These are phyloP conservation scores for Erpetoichthys calabaricus DNA, from an alignment of 2,797 vertebrate genomes.

Conservation along the genomic window DNA sequence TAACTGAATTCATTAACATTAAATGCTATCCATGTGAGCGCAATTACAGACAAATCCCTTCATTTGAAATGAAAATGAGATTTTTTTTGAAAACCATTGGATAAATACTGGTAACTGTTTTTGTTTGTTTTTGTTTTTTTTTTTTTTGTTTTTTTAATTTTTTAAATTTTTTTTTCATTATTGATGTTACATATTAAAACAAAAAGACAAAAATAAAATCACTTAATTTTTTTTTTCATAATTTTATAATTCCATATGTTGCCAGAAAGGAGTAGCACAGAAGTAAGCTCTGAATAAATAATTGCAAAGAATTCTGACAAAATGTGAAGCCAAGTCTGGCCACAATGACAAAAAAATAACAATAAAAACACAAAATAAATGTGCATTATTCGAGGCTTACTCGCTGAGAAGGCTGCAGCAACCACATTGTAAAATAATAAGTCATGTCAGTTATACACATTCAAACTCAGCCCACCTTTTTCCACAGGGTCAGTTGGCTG, in stretches of 20 bases:
- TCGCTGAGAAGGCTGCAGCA: slow-evolving; percentile 1
- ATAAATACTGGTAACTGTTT: slow-evolving; percentile 34
- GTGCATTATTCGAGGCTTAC: background rate
- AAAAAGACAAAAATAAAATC: slow-evolving; percentile 34
- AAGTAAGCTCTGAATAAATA: slow-evolving; percentile 23
- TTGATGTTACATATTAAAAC: slow-evolving; percentile 21
- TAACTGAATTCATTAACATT: slow-evolving; percentile 43
- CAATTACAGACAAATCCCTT: slow-evolving; percentile 37
- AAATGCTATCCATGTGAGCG: slow-evolving; percentile 37
- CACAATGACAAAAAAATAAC: slow-evolving; percentile 7
- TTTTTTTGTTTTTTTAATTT: background rate
- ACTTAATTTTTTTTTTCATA: slow-evolving; percentile 20
- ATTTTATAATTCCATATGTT: slow-evolving; percentile 8
- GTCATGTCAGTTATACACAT: background rate
- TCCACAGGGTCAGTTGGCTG: too few species aligned
- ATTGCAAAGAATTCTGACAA: slow-evolving; percentile 59
- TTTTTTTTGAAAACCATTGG: slow-evolving; percentile 47
- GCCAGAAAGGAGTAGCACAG: background rate
- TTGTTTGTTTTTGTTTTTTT: slow-evolving; percentile 27
- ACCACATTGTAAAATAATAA: background rate
- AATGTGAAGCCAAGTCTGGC: slow-evolving; percentile 16
- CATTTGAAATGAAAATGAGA: slow-evolving; percentile 45
- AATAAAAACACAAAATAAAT: slow-evolving; percentile 1
- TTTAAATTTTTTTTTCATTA: too few species aligned
- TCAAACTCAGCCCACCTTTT: background rate